Percentiles rank a stretch among this genome's conserved stretches.
Evolutionary conservation across 1,140 invertebrate genomes (phyloP).

Genomic region (Drosophila fuyamai): DNA sequence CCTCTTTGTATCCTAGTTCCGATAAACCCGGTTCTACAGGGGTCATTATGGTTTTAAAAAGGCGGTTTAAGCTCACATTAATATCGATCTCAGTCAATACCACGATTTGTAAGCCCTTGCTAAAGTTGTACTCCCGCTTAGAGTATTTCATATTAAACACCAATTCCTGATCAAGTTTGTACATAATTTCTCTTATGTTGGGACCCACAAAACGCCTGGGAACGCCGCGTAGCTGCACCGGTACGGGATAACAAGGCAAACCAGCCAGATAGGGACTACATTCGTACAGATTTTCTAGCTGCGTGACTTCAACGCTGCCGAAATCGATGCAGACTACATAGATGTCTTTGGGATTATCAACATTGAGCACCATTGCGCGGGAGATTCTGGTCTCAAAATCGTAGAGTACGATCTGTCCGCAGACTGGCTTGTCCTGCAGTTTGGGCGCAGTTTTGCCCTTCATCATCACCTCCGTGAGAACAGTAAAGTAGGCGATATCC

Average conservation of each 20-base stretch:
- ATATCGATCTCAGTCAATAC: slow-evolving; percentile 42
- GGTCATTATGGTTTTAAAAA: slow-evolving; percentile 45
- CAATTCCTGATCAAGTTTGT: slow-evolving; percentile 30
- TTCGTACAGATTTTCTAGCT: slow-evolving; percentile 48
- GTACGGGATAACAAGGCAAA: slow-evolving; percentile 55
- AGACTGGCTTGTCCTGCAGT: slow-evolving; percentile 40
- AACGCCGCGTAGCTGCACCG: slow-evolving; percentile 66
- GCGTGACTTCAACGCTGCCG: slow-evolving; percentile 64
- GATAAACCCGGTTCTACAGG: slow-evolving; percentile 49
- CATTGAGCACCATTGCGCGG: slow-evolving; percentile 68
- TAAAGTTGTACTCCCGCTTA: slow-evolving; percentile 22
- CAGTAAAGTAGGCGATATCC: slow-evolving; percentile 57
- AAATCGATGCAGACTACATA: slow-evolving; percentile 71
- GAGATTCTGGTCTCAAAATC: slow-evolving; percentile 41
- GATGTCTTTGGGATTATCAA: slow-evolving; percentile 46
- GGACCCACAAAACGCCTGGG: slow-evolving; percentile 46
- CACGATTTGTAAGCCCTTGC: slow-evolving; percentile 53
- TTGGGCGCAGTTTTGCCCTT: slow-evolving; percentile 17
- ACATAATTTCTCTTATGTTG: slow-evolving; percentile 58
- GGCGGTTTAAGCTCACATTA: slow-evolving; percentile 65
- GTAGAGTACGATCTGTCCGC: slow-evolving; percentile 65
- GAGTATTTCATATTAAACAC: slow-evolving; percentile 60
- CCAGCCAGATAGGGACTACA: slow-evolving; percentile 38
- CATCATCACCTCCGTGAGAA: slow-evolving; percentile 41
- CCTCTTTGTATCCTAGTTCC: slow-evolving; percentile 30